Conservation (phyloP, 2,888 invertebrate genomes). For the Clusia tigrina region DNA sequence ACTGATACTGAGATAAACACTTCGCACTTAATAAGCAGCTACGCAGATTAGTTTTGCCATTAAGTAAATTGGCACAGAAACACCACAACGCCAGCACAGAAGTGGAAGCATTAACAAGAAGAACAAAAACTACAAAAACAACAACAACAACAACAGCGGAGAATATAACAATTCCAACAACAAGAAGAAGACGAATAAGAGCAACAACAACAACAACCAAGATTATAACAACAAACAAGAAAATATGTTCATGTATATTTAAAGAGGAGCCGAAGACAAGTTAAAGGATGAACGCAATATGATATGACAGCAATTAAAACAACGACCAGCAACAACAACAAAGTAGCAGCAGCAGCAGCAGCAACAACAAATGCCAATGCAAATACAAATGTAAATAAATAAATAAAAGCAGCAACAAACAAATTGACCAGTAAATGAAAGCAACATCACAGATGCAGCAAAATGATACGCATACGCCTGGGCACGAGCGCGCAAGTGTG, state of each 20-base stretch:
- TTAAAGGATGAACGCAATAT: neutral
- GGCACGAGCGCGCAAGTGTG: too few species aligned
- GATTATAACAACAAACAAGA: neutral
- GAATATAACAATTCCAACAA: neutral
- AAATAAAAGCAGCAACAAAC: too few species aligned
- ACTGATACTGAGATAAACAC: neutral
- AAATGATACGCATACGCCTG: too few species aligned
- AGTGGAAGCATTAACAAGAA: too few species aligned
- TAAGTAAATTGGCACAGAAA: slow-evolving; percentile 2
- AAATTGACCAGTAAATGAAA: too few species aligned
- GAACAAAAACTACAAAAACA: too few species aligned
- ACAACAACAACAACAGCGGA: neutral
- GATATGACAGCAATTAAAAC: slow-evolving; percentile 1
- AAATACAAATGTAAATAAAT: too few species aligned
- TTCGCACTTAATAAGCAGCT: neutral
- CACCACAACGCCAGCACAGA: slow-evolving; percentile 1
- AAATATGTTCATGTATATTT: neutral
- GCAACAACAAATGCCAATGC: neutral
- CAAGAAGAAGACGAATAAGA: neutral
- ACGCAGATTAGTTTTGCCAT: neutral
- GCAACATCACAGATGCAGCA: too few species aligned
- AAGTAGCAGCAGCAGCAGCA: neutral
- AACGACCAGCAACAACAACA: neutral
- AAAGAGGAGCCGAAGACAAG: neutral
- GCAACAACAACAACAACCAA: neutral